These are phyloP conservation scores for Cherax quadricarinatus DNA, from an alignment of 1,140 invertebrate species.

Conservation along the genomic window DNA sequence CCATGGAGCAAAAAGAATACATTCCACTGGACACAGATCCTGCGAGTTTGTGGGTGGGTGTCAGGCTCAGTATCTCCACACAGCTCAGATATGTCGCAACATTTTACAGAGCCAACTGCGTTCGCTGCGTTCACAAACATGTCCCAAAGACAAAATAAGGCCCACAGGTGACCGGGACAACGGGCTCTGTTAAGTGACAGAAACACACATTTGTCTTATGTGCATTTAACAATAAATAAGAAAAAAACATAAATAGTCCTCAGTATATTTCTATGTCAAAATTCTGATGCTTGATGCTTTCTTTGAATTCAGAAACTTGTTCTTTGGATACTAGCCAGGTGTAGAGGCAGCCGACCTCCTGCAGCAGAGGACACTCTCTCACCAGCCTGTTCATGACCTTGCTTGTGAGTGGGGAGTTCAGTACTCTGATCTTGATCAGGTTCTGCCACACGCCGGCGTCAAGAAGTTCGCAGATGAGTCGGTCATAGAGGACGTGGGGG, in stretches of 20 bases:
- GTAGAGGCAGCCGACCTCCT: conserved; percentile 67
- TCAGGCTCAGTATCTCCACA: neutral
- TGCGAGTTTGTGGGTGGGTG: too few relatives aligned
- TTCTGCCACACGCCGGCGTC: conserved; percentile 69
- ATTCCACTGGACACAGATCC: neutral
- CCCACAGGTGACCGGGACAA: neutral
- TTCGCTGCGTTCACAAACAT: neutral
- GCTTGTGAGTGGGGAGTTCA: conserved; percentile 70
- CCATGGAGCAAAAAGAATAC: neutral
- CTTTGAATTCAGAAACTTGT: conserved; percentile 70
- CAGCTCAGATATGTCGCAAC: neutral
- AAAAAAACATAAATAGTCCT: neutral
- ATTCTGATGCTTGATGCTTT: conserved; percentile 63
- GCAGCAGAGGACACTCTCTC: conserved; percentile 68
- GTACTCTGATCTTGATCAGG: conserved; percentile 65
- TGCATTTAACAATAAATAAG: too few relatives aligned
- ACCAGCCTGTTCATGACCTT: conserved; percentile 68
- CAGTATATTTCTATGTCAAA: conserved; percentile 73
- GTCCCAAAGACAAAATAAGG: neutral
- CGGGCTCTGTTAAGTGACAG: neutral
- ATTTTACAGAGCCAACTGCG: neutral
- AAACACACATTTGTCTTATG: too few relatives aligned
- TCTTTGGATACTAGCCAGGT: conserved; percentile 72
- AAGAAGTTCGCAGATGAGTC: conserved; percentile 64
- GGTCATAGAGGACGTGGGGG: conserved; percentile 71